phyloP scores from a whole-genome alignment of 1,140 invertebrate species.

The Hyposmocoma kahamanoa region DNA sequence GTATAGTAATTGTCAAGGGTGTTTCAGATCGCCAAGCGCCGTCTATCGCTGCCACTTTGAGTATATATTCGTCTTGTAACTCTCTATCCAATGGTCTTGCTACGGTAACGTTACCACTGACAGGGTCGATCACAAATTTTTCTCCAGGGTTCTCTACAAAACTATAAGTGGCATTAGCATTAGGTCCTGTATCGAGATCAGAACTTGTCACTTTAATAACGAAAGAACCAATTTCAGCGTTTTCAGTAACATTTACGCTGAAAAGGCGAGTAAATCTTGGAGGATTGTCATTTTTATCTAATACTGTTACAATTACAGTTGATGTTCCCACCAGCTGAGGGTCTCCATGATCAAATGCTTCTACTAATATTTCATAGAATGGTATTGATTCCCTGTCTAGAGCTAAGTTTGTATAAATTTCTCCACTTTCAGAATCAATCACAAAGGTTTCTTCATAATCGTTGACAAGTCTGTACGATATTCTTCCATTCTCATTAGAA shows the following conservation, averaged over 20 bases:
- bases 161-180: conserved; percentile 91
- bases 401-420: conserved; percentile 88
- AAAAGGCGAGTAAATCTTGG: conserved; percentile 94
- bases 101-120: conserved; percentile 94
- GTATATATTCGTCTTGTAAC: conserved; percentile 91
- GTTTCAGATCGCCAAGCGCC: conserved; percentile 93
- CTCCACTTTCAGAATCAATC: conserved; percentile 86
- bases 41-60: conserved; percentile 91
- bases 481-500: conserved; percentile 88
- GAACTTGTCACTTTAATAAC: conserved; percentile 94
- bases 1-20: conserved; percentile 91
- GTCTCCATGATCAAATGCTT: conserved; percentile 90
- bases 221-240: conserved; percentile 92
- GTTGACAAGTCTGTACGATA: conserved; percentile 85
- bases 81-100: conserved; percentile 89
- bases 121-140: conserved; percentile 91
- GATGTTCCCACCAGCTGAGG: conserved; percentile 88
- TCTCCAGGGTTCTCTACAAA: conserved; percentile 91
- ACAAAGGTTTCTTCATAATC: conserved; percentile 86
- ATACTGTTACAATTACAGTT: conserved; percentile 87
- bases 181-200: conserved; percentile 89
- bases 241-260: conserved; percentile 96
- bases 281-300: conserved; percentile 96
- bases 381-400: conserved; percentile 93
- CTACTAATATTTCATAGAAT: conserved; percentile 87